phyloP scores from a whole-genome alignment of 2,113 vertebrate species.

The Caloenas nicobarica region DNA sequence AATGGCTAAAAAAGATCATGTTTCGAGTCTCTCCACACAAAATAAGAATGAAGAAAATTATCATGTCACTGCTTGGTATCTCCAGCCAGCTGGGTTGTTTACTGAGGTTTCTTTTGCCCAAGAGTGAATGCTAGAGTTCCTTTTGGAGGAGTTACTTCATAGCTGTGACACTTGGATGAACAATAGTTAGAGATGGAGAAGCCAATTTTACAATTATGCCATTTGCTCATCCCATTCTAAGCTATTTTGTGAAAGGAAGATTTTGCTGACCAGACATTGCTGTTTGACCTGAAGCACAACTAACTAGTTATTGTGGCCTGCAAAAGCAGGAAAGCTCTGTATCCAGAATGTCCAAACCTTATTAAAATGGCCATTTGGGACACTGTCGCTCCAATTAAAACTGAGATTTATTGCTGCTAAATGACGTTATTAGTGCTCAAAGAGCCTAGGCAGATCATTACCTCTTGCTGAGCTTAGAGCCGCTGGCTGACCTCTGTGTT shows the following conservation, averaged over 20 bases:
- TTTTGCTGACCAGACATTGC: background rate
- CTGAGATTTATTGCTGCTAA: background rate
- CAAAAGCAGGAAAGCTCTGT: slow-evolving; percentile 10
- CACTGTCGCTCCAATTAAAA: slow-evolving; percentile 4
- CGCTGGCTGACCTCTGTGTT: background rate
- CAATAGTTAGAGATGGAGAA: background rate
- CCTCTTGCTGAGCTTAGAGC: background rate
- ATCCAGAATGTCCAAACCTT: slow-evolving; percentile 16
- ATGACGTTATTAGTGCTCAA: background rate
- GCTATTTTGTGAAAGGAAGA: background rate
- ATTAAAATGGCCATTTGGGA: slow-evolving; percentile 4
- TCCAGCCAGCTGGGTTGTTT: background rate
- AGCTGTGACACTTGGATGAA: background rate
- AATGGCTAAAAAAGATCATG: background rate
- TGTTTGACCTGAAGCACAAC: background rate
- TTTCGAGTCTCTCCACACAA: background rate
- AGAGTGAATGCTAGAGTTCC: background rate
- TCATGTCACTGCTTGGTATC: background rate
- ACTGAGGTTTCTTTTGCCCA: background rate
- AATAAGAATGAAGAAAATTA: background rate
- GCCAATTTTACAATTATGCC: background rate
- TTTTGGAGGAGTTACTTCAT: background rate
- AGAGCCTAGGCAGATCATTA: background rate
- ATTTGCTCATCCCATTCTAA: background rate
- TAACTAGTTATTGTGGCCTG: background rate